Evolutionary conservation across 2,888 invertebrate genomes (phyloP).

Genomic region (Cinara cedri): DNA sequence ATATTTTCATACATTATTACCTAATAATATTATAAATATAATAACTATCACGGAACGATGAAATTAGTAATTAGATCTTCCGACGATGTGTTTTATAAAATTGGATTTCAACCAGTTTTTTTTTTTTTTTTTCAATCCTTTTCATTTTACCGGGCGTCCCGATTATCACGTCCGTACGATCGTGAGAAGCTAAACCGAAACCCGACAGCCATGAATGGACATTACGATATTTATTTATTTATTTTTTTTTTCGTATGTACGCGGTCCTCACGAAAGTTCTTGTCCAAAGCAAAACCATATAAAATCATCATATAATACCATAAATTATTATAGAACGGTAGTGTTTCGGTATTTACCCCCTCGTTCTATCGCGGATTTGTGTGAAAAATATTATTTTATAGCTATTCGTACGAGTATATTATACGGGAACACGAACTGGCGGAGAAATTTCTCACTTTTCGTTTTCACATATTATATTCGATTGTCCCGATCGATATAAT

Average conservation of each 20-base stretch:
- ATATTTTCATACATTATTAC: slow-evolving; percentile 30
- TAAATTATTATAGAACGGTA: too few relatives aligned
- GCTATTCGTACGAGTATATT: too few relatives aligned
- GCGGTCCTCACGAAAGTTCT: neutral
- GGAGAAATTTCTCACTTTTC: too few relatives aligned
- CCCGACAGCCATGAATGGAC: neutral
- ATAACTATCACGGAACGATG: neutral
- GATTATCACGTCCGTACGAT: slow-evolving; percentile 38
- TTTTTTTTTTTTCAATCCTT: too few relatives aligned
- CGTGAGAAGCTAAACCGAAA: slow-evolving; percentile 34
- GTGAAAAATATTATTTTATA: too few relatives aligned
- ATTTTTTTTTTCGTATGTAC: neutral
- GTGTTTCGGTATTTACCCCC: too few relatives aligned
- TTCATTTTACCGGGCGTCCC: neutral
- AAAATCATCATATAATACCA: too few relatives aligned
- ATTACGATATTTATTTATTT: neutral
- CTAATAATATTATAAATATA: neutral
- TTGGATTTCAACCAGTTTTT: slow-evolving; percentile 40
- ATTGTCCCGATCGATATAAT: too few relatives aligned
- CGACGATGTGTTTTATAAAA: slow-evolving; percentile 17
- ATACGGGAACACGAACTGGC: too few relatives aligned
- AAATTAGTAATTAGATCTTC: slow-evolving; percentile 25
- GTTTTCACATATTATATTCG: too few relatives aligned
- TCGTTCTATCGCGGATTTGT: too few relatives aligned
- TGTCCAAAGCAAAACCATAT: neutral